phyloP scores from a whole-genome alignment of 2,888 invertebrate species.

The Orthosia gothica region DNA sequence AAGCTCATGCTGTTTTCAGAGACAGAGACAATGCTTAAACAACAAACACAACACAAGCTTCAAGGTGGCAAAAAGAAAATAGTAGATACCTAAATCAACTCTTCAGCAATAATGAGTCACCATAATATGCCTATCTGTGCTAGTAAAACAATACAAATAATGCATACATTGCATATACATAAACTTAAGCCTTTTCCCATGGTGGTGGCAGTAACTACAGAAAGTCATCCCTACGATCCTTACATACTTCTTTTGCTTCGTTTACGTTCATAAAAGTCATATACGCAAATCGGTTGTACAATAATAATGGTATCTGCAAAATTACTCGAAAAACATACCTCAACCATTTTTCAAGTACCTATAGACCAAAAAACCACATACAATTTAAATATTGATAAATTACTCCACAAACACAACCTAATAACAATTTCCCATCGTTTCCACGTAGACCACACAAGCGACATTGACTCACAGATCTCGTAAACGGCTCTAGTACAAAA shows the following conservation, averaged over 20 bases:
- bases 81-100: not conserved
- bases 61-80: not conserved
- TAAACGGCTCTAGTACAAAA: conserved; percentile 31
- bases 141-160: not conserved
- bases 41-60: not conserved
- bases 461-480: conserved; percentile 56
- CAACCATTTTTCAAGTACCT: too few species aligned
- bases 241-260: too few species aligned
- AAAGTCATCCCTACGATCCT: too few species aligned
- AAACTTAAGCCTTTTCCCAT: too few species aligned
- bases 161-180: too few species aligned
- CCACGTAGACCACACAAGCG: conserved; percentile 42
- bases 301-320: too few species aligned
- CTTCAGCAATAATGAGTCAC: not conserved
- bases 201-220: too few species aligned
- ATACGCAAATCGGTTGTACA: too few species aligned
- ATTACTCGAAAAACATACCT: too few species aligned
- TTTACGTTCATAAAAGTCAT: too few species aligned
- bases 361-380: too few species aligned
- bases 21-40: not conserved
- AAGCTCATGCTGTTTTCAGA: not conserved
- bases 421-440: not conserved
- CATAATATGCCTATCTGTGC: not conserved
- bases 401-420: not conserved
- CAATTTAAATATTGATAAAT: not conserved